Evolutionary conservation across 2,797 vertebrate species (phyloP), one percentile per base, ranked within the genome.

Genomic region (Poliocrania exsul): DNA sequence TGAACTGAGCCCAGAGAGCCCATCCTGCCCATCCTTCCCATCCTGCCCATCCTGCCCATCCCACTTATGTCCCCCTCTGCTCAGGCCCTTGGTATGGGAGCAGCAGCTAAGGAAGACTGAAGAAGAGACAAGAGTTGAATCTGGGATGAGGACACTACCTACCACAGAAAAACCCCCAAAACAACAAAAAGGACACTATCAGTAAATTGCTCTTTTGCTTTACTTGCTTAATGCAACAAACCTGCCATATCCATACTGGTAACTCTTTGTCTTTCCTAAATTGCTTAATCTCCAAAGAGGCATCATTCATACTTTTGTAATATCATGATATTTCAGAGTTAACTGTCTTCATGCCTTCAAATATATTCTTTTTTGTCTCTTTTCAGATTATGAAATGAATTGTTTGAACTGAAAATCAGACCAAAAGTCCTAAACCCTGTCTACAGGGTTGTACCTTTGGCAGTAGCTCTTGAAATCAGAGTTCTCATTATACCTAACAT

Each of bases 101-200:
- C 46, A 78, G n/a, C 35, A 65, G 14, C 60, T 60, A 40, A 31
- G 61, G 24, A 83, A 65, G 50, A 24, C 29, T 61, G 42, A 81
- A 67, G 51, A 60, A 85, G 51, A 67, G 21, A 60, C 8, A 42
- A 19, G 33, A 69, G 28, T 38, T 64, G 69, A 46, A 69, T 84
- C 19, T 77, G 40, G 19, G 33, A 71, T 67, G 29, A 44, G 8
- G 16, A 40, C 21, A 24, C 5, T 25, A 12, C 0, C 5, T 25
- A 12, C 0, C 0, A 6, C 13, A n/a, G 8, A 56, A 11, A 84
- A 86, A 72, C 18, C 42, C 16, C 40, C 40, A 42, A 16, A 16
- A 42, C 42, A 44, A 35, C 44, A 46, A 42, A 81, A 73, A 73
- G 5, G 12, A 3, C 8, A 10, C 18, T 60, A 28, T n/a, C 18